Percentiles rank a stretch among this genome's conserved stretches.
Evolutionary conservation across 2,113 vertebrate genomes (phyloP).

Genomic region (Heterochromis multidens): DNA sequence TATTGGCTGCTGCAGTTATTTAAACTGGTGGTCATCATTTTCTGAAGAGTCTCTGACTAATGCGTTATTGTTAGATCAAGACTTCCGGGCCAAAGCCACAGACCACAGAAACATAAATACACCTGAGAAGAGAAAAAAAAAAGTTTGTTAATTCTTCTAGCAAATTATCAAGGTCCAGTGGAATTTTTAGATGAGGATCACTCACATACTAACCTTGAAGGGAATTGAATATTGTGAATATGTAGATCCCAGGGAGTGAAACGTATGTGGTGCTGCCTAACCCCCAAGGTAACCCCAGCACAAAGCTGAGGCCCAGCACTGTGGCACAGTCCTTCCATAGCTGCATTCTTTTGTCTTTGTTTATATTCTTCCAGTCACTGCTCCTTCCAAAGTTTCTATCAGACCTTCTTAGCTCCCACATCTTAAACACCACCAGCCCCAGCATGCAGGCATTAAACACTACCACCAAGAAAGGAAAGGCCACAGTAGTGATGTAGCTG

Average conservation of each 20-base stretch:
- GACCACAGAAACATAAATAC: constrained; percentile 73
- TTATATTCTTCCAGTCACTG: neutral
- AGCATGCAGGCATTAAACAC: constrained; percentile 84
- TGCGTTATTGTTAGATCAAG: neutral
- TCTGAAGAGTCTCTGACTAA: constrained; percentile 52
- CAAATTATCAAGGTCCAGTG: accelerated
- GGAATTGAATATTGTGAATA: constrained; percentile 87
- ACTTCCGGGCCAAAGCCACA: constrained; percentile 50
- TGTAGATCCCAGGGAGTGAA: constrained; percentile 75
- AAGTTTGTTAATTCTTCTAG: accelerated
- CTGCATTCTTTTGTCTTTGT: constrained; percentile 17
- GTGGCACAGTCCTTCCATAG: constrained; percentile 68
- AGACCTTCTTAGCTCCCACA: constrained; percentile 62
- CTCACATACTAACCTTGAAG: constrained; percentile 81
- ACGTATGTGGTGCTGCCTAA: constrained; percentile 79
- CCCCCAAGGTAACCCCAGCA: constrained; percentile 87
- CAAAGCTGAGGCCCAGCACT: constrained; percentile 83
- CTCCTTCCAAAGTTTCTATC: neutral
- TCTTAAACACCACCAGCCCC: constrained; percentile 78
- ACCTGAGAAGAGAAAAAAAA: constrained; percentile 46
- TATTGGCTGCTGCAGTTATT: neutral
- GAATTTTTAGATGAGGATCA: neutral
- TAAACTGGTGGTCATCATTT: constrained; percentile 53
- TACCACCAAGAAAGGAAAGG: constrained; percentile 81
- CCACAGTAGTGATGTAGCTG: constrained; percentile 70